phyloP scores from a whole-genome alignment of 1,140 invertebrate genomes.

The Archegozetes longisetosus region DNA sequence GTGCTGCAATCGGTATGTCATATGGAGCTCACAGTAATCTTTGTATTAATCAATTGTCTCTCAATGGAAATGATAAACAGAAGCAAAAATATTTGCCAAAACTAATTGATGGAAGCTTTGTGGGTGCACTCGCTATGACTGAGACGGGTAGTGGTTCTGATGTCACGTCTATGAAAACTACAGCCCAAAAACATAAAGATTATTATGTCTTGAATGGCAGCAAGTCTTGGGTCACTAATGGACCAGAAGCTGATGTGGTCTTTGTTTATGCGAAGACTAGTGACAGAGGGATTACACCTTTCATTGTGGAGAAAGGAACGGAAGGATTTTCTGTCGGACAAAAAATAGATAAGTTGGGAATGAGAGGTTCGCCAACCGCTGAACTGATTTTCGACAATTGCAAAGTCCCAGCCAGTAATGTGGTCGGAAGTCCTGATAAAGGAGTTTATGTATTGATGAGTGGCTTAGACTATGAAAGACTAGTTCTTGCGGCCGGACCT shows the following conservation, averaged over 20 bases:
- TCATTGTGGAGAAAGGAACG: conserved; percentile 68
- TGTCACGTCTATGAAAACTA: conserved; percentile 90
- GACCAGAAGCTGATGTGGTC: conserved; percentile 82
- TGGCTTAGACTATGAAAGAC: conserved; percentile 80
- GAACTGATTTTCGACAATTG: conserved; percentile 95
- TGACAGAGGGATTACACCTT: conserved; percentile 86
- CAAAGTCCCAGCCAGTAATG: conserved; percentile 66
- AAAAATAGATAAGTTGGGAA: conserved; percentile 96
- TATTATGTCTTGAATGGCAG: conserved; percentile 87
- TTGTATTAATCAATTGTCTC: conserved; percentile 88
- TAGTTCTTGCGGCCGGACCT: conserved; percentile 71
- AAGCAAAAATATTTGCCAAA: conserved; percentile 86
- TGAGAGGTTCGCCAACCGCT: conserved; percentile 88
- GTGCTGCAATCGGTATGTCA: conserved; percentile 63
- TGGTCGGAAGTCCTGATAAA: conserved; percentile 69
- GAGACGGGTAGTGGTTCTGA: conserved; percentile 85
- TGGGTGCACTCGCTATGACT: conserved; percentile 95
- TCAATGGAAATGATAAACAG: conserved; percentile 81
- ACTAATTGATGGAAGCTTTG: conserved; percentile 79
- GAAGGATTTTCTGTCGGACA: conserved; percentile 64
- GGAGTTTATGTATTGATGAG: conserved; percentile 95
- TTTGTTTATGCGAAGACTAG: conserved; percentile 95
- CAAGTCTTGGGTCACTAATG: conserved; percentile 99
- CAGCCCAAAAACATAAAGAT: conserved; percentile 63
- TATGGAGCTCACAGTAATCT: conserved; percentile 97